Percentiles rank a stretch among this genome's conserved stretches.
Evolutionary conservation across 2,888 invertebrate genomes (phyloP).

Genomic region (Oligia strigilis): DNA sequence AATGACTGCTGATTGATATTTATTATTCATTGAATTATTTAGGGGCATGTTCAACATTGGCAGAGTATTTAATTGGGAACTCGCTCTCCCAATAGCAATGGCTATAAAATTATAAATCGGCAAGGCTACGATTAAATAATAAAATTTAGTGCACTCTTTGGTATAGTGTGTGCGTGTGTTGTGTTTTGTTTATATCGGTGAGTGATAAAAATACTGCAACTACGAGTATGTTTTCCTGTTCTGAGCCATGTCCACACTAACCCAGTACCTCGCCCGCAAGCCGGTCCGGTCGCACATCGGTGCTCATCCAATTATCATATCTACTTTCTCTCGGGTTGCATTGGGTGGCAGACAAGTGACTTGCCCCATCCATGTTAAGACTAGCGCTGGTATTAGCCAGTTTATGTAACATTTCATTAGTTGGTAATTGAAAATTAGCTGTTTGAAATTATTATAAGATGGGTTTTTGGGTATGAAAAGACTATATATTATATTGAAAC

Average conservation of each 20-base stretch:
- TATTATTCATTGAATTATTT: neutral
- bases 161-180: neutral
- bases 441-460: neutral
- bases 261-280: slow-evolving; percentile 63
- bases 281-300: slow-evolving; percentile 84
- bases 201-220: neutral
- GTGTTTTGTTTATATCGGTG: neutral
- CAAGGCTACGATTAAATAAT: too few relatives aligned
- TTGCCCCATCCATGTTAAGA: slow-evolving; percentile 61
- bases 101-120: neutral
- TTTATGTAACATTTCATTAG: slow-evolving; percentile 59
- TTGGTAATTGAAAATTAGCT: slow-evolving; percentile 58
- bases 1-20: neutral
- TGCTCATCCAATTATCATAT: slow-evolving; percentile 89
- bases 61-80: neutral
- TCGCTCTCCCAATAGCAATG: neutral
- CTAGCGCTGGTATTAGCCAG: slow-evolving; percentile 44
- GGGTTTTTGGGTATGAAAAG: neutral
- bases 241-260: slow-evolving; percentile 71
- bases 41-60: neutral
- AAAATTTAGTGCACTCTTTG: neutral
- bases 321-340: slow-evolving; percentile 85
- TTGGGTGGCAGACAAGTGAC: slow-evolving; percentile 68
- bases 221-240: neutral
- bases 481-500: neutral